Evolutionary conservation across 1,140 invertebrate species (phyloP).

Genomic region (Monomorium pharaonis): DNA sequence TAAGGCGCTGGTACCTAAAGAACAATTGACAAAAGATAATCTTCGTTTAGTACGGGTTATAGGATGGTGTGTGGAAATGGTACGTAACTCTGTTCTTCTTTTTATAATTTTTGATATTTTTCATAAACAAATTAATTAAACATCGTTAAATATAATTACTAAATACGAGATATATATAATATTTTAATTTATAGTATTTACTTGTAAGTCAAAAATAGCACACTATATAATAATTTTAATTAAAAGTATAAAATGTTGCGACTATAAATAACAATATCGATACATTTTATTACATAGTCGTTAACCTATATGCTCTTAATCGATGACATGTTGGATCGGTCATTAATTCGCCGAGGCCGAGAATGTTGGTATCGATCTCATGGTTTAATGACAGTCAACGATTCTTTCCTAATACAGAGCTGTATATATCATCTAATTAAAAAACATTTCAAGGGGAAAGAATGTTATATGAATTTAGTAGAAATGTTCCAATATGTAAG

Average conservation of each 20-base stretch:
- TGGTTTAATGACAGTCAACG: neutral
- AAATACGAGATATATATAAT: neutral
- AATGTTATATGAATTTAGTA: neutral
- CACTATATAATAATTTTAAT: no score
- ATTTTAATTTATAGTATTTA: neutral
- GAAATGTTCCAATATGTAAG: conserved; percentile 64
- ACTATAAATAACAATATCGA: neutral
- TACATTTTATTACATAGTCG: conserved; percentile 83
- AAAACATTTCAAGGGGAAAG: neutral
- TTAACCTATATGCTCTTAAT: conserved; percentile 93
- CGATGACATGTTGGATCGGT: conserved; percentile 97
- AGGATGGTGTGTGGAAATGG: conserved; percentile 98
- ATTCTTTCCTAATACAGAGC: neutral
- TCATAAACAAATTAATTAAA: neutral
- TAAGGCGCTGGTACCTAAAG: conserved; percentile 88
- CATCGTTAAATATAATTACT: no score
- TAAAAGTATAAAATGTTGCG: neutral
- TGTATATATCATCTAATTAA: neutral
- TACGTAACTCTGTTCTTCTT: conserved; percentile 83
- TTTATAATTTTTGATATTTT: neutral
- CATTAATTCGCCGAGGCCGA: conserved; percentile 92
- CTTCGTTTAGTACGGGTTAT: conserved; percentile 92
- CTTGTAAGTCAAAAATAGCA: neutral
- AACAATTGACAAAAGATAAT: conserved; percentile 91
- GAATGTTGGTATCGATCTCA: neutral